Evolutionary conservation across 1,140 invertebrate species (phyloP).

Genomic region (Lordiphosa collinella): DNA sequence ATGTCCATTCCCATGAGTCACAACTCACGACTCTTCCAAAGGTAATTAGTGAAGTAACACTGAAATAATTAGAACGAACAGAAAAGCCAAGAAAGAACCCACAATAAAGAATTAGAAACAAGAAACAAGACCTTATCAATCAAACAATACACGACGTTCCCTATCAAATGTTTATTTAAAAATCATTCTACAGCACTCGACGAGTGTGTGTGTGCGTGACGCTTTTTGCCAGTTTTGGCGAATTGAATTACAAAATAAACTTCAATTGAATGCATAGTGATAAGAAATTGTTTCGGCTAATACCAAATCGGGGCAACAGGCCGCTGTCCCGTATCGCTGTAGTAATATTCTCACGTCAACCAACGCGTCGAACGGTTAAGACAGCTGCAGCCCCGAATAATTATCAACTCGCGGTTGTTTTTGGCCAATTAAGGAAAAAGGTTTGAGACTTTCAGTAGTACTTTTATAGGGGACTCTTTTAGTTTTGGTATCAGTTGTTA

Average conservation of each 20-base stretch:
- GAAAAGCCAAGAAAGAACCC: constrained; percentile 23
- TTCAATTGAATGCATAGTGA: constrained; percentile 59
- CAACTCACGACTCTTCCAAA: constrained; percentile 22
- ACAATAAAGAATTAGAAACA: constrained; percentile 19
- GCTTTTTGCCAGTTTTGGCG: constrained; percentile 55
- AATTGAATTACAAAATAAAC: constrained; percentile 68
- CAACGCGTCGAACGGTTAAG: constrained; percentile 34
- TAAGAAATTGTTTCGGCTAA: constrained; percentile 52
- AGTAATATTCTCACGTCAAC: constrained; percentile 45
- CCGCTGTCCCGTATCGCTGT: constrained; percentile 5
- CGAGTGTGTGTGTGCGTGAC: constrained; percentile 6
- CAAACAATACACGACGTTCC: constrained; percentile 46
- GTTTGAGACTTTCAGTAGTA: constrained; percentile 29
- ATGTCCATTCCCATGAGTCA: constrained; percentile 41
- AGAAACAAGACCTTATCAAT: constrained; percentile 43
- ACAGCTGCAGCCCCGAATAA: constrained; percentile 11
- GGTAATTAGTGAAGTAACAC: constrained; percentile 66
- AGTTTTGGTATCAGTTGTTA: background rate
- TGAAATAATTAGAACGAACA: constrained; percentile 54
- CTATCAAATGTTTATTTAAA: constrained; percentile 47
- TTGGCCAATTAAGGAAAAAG: constrained; percentile 62
- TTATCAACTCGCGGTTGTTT: constrained; percentile 19
- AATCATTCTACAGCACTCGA: constrained; percentile 24
- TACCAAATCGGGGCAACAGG: constrained; percentile 48
- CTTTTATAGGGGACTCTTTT: background rate